These are phyloP conservation scores for Gisinianus flammeolus DNA, from an alignment of 2,888 invertebrate genomes.

Conservation along the genomic window DNA sequence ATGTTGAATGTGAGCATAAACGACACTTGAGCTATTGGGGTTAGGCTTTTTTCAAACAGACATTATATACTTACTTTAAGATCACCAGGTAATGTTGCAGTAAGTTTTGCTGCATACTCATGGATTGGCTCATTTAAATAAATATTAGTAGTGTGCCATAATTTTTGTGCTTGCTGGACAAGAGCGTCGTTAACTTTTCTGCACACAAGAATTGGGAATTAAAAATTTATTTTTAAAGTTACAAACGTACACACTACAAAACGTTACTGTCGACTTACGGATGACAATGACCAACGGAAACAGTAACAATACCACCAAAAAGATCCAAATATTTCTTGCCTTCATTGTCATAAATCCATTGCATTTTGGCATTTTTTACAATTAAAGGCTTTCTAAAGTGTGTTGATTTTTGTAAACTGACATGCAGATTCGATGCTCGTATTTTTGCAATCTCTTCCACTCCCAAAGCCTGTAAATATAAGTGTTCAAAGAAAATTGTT, in stretches of 20 bases:
- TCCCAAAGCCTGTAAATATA: constrained; percentile 31
- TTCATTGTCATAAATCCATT: constrained; percentile 87
- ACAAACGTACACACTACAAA: background rate
- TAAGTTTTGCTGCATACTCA: constrained; percentile 85
- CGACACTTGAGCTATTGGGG: background rate
- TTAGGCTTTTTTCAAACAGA: background rate
- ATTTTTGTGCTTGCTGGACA: constrained; percentile 75
- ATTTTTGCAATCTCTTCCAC: constrained; percentile 66
- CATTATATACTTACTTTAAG: constrained; percentile 70
- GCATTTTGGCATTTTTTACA: constrained; percentile 85
- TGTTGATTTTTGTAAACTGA: constrained; percentile 75
- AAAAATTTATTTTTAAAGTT: background rate
- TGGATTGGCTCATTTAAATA: constrained; percentile 89
- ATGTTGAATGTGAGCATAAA: constrained; percentile 66
- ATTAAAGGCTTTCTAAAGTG: constrained; percentile 84
- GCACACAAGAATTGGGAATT: constrained; percentile 10
- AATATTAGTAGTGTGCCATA: constrained; percentile 93
- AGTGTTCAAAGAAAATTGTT: background rate
- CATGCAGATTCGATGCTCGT: constrained; percentile 65
- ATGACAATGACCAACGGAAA: constrained; percentile 97
- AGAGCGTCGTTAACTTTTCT: constrained; percentile 85
- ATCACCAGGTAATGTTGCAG: constrained; percentile 80
- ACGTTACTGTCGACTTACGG: constrained; percentile 82
- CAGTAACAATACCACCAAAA: constrained; percentile 96
- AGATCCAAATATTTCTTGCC: constrained; percentile 91